These are phyloP conservation scores for Heterotis niloticus DNA, from an alignment of 2,113 vertebrate genomes.

Conservation along the genomic window DNA sequence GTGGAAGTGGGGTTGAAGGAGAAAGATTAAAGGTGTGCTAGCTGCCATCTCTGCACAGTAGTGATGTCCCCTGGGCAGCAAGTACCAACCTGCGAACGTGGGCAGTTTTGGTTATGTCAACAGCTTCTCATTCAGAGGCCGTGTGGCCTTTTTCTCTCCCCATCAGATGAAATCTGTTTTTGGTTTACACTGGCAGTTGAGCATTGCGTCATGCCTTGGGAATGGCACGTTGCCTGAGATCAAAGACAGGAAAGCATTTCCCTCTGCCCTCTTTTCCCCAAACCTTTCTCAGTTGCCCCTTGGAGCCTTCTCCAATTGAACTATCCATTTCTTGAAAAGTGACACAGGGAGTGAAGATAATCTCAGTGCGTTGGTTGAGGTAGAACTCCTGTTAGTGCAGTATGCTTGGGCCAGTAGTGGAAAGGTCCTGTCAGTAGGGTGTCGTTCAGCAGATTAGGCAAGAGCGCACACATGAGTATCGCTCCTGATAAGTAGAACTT, in stretches of 20 bases:
- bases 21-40: background rate
- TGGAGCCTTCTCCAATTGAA: conserved; percentile 41
- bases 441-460: conserved; percentile 55
- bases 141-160: conserved; percentile 22
- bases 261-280: conserved; percentile 25
- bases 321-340: conserved; percentile 36
- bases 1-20: too few species aligned
- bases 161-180: conserved; percentile 51
- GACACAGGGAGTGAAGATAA: conserved; percentile 51
- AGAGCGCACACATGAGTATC: background rate
- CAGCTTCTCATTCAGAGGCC: conserved; percentile 40
- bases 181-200: conserved; percentile 52
- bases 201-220: conserved; percentile 60
- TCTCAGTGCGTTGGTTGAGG: conserved; percentile 28
- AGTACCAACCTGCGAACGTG: conserved; percentile 31
- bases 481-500: too few species aligned
- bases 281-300: conserved; percentile 18
- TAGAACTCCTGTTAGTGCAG: background rate
- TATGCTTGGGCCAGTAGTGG: background rate
- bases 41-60: background rate
- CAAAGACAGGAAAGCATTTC: conserved; percentile 46
- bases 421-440: conserved; percentile 19
- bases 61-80: too few species aligned
- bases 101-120: conserved; percentile 49
- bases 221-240: conserved; percentile 58